Evolutionary conservation across 2,888 invertebrate species (phyloP).

Genomic region (Galeopsomyia nigrocyanea): DNA sequence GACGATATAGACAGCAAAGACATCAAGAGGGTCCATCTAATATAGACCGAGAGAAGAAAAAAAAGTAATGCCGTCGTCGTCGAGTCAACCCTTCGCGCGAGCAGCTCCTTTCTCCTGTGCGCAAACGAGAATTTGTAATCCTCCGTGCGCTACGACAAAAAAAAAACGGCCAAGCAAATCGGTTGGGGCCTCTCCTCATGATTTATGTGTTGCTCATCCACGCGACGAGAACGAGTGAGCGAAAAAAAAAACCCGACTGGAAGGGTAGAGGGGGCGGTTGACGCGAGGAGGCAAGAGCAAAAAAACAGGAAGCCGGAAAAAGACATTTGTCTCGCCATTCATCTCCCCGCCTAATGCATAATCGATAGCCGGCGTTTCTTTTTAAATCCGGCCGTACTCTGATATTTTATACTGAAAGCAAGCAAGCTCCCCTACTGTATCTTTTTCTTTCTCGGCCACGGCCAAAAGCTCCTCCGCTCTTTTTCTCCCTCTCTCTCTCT

Average conservation of each 20-base stretch:
- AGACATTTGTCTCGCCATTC: slow-evolving; percentile 48
- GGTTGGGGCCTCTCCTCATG: slow-evolving; percentile 27
- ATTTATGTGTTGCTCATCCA: slow-evolving; percentile 32
- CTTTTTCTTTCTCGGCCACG: slow-evolving; percentile 1
- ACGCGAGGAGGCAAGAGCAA: too few relatives aligned
- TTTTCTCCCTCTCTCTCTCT: not conserved
- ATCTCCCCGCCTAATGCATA: slow-evolving; percentile 44
- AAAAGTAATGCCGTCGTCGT: not conserved
- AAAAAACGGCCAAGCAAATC: slow-evolving; percentile 16
- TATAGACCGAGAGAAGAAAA: not conserved
- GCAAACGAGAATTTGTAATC: slow-evolving; percentile 17
- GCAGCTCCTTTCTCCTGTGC: not conserved
- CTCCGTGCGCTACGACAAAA: not conserved
- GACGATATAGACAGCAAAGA: not conserved
- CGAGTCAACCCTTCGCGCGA: not conserved
- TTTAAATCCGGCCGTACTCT: slow-evolving; percentile 32
- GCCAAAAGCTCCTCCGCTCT: slow-evolving; percentile 1
- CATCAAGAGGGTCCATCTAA: not conserved
- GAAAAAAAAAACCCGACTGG: slow-evolving; percentile 16
- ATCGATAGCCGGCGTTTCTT: slow-evolving; percentile 39
- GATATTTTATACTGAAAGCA: slow-evolving; percentile 24
- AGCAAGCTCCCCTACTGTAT: slow-evolving; percentile 5
- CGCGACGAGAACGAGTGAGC: not conserved
- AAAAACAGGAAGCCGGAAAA: slow-evolving; percentile 36
- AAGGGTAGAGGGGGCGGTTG: not conserved